Conservation (phyloP, 2,113 vertebrate genomes). For the Pica pica region DNA sequence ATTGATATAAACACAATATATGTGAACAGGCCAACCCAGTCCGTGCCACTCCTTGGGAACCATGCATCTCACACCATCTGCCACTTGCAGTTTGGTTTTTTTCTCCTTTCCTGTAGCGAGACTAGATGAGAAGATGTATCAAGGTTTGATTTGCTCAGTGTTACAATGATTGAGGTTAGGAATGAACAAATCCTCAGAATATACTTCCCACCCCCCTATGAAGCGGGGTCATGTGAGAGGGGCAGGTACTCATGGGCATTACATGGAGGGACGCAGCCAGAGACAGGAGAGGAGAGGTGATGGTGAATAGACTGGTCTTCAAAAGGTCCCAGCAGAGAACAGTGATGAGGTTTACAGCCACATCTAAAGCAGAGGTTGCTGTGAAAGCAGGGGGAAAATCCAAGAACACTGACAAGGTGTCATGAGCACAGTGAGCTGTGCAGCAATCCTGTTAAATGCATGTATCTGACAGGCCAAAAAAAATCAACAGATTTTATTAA, state of each 20-base stretch:
- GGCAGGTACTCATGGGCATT: neutral
- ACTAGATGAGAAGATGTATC: neutral
- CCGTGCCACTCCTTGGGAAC: neutral
- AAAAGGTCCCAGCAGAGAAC: neutral
- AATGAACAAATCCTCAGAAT: neutral
- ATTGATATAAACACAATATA: neutral
- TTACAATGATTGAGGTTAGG: neutral
- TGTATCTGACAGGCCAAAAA: neutral
- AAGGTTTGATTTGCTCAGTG: neutral
- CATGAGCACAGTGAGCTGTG: neutral
- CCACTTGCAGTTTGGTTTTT: neutral
- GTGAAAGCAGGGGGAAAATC: neutral
- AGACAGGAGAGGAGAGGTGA: neutral
- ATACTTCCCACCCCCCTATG: neutral
- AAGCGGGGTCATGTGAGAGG: neutral
- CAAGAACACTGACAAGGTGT: neutral
- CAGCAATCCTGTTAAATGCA: neutral
- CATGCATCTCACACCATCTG: neutral
- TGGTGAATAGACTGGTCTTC: neutral
- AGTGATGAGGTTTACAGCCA: neutral
- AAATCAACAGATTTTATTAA: neutral
- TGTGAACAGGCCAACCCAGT: neutral
- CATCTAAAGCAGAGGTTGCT: neutral
- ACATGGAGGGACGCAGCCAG: neutral
- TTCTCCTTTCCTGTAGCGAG: neutral